A percentile compares a stretch with the other conserved stretches of the same genome.
Evolutionary conservation across 2,797 vertebrate species (phyloP).

Genomic region (Sphenopsis melanotis): DNA sequence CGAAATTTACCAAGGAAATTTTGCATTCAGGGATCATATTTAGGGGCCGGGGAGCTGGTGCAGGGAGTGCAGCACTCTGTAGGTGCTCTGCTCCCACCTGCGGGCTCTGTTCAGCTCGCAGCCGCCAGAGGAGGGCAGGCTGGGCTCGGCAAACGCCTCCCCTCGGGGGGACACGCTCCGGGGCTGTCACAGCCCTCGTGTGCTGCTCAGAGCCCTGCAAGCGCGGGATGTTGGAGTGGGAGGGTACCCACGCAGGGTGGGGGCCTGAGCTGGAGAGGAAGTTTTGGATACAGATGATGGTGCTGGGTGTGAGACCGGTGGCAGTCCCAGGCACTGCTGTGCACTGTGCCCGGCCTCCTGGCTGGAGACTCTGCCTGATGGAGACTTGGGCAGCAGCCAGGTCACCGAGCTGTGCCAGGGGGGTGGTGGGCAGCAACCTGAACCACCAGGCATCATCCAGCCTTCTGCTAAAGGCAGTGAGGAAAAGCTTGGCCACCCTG

Average conservation of each 20-base stretch:
- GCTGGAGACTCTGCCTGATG: fast-evolving
- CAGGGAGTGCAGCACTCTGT: not conserved
- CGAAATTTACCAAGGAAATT: not conserved
- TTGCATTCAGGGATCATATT: not conserved
- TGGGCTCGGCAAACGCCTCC: not conserved
- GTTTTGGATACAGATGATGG: not conserved
- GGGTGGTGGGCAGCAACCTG: fast-evolving
- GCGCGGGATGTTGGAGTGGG: fast-evolving
- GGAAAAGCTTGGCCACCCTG: not conserved
- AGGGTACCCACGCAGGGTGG: fast-evolving
- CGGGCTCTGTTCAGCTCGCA: not conserved
- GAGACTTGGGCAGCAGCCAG: not conserved
- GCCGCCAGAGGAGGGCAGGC: slow-evolving; percentile 62
- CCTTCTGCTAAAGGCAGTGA: not conserved
- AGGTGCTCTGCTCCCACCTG: not conserved
- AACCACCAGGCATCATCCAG: not conserved
- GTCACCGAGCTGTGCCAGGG: not conserved
- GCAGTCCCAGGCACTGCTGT: not conserved
- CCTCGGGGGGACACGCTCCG: not conserved
- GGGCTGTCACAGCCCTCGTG: not conserved
- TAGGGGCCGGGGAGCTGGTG: not conserved
- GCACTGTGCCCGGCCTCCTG: fast-evolving
- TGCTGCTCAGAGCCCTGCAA: not conserved
- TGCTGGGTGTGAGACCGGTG: not conserved
- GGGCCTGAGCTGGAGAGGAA: not conserved